Conservation (phyloP, 2,888 invertebrate species). For the Drosophila pseudotakahashii region DNA sequence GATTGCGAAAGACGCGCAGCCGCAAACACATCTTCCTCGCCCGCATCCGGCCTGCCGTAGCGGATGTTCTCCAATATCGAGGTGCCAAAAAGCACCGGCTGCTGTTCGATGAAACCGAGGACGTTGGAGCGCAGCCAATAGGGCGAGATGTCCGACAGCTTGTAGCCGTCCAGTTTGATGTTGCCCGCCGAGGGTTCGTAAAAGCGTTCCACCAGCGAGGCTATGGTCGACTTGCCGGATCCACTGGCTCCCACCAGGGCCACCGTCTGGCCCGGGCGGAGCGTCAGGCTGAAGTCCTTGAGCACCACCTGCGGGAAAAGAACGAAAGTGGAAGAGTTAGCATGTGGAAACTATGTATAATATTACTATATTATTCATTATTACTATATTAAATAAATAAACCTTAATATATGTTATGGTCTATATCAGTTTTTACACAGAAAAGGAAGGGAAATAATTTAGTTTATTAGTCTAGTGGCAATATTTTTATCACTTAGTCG, state of each 20-base stretch:
- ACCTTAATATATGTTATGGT: too few relatives aligned
- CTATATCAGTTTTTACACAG: background rate
- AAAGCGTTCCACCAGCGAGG: slow-evolving; percentile 93
- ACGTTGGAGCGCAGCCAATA: slow-evolving; percentile 93
- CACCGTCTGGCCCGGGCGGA: slow-evolving; percentile 94
- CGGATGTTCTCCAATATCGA: slow-evolving; percentile 96
- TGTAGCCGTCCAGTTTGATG: slow-evolving; percentile 83
- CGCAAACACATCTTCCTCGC: slow-evolving; percentile 88
- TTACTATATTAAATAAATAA: too few relatives aligned
- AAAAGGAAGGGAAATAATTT: background rate
- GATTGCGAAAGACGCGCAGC: slow-evolving; percentile 96
- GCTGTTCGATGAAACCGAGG: slow-evolving; percentile 95
- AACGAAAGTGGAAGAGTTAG: too few relatives aligned
- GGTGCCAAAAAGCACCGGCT: slow-evolving; percentile 96
- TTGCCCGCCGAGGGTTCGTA: slow-evolving; percentile 83
- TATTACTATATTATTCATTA: too few relatives aligned
- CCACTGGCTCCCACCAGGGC: slow-evolving; percentile 96
- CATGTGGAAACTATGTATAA: too few relatives aligned
- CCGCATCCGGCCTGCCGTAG: slow-evolving; percentile 91
- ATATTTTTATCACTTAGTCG: background rate
- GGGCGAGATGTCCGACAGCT: slow-evolving; percentile 84
- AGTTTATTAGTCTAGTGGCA: too few relatives aligned
- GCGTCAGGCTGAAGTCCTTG: slow-evolving; percentile 91
- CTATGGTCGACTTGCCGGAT: slow-evolving; percentile 97
- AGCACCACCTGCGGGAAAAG: slow-evolving; percentile 88